Base-by-base conservation (phyloP, 1,140 invertebrate genomes). In the Halyomorpha halys region DNA sequence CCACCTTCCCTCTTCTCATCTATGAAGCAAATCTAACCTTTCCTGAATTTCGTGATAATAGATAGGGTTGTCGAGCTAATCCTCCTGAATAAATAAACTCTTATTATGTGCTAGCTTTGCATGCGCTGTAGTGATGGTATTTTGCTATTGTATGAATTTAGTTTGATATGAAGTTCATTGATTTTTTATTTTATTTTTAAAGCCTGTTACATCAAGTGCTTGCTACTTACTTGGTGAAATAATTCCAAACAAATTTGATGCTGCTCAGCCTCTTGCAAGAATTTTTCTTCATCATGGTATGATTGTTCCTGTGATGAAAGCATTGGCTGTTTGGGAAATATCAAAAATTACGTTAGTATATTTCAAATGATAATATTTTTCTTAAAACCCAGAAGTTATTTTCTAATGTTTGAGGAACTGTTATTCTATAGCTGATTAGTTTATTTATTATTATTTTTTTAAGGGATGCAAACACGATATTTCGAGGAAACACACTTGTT, bases 401-500 rank as follows among this genome's bases (percentile, higher is more conserved):
- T 6, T 11, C 3, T 49, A 1, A 19, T n/a, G 11, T 49, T 21
- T 18, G 21, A 49, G n/a, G 5, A 49, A 47, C 45, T 47, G 15
- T 47, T 4, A 47, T n/a, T 13, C 44, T 63, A 60, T 27, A 61
- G 44, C 16, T 62, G n/a, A n/a, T n/a, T n/a, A n/a, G n/a, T 11
- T 11, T 45, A 1, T 30, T 30, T 13, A 39, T 39, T 39, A 39
- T 39, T 67, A 25, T 25, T 56, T 59, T 23, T 76, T 80, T 61
- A 72, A 91, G 89, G 44, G 92, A 97, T 79, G 84, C 88, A 51
- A 95, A 93, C 64, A 96, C 92, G 25, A 89, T 97, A 70, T 97
- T 97, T 75, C 86, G 93, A 60, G 91, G 91, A 62, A 95, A 96
- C 73, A 92, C 91, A 0, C 80, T 96, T 47, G 87, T 94, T 21